Base-by-base conservation (phyloP, 2,888 invertebrate genomes). In the Diogma glabrata region DNA sequence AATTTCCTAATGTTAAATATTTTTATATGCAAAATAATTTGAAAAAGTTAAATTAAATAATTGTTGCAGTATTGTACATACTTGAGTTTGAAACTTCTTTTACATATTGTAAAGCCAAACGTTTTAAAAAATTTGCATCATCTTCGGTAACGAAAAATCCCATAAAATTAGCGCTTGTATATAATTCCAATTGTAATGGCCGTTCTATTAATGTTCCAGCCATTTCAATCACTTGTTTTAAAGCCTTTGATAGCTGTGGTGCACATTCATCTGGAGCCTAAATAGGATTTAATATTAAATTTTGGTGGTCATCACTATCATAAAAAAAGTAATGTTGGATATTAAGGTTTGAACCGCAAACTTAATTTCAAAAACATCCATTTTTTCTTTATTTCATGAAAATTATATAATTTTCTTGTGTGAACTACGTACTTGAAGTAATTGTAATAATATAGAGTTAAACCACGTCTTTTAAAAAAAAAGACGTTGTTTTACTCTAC, bases 121-220 rank as follows among this genome's bases (percentile, higher is more conserved):
- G 77, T 64, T 85, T 86, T 52, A 92, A 72, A 65, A 86, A 83
- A 57, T 85, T 84, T 0, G 87, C 87, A 71, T 87, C 84, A 56
- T 84, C 78, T 58, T 90, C 87, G 12, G 83, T 82, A 3, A 92
- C 82, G 70, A 92, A 92, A 47, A 91, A 77, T 0, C 92, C 93
- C 83, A 93, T 89, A 65, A 91, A 93, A 68, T 90, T 91, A 16
- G 82, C 83, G 23, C 90, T 90, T 47, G 86, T 79, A 62, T 91
- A 91, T 1, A 84, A 81, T 66, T 92, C 91, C 48, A 92, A 69
- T 60, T 80, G 80, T 5, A 87, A 69, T 1, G 81, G 78, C 53
- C 77, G 77, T 58, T 76, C 76, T 20, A 87, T 72, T 46, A 78
- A 74, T 43, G 80, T 77, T 2, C 84, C 82, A 24, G 81, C 78